Conservation (phyloP, 2,113 vertebrate genomes). For the Pygoscelis antarcticus region DNA sequence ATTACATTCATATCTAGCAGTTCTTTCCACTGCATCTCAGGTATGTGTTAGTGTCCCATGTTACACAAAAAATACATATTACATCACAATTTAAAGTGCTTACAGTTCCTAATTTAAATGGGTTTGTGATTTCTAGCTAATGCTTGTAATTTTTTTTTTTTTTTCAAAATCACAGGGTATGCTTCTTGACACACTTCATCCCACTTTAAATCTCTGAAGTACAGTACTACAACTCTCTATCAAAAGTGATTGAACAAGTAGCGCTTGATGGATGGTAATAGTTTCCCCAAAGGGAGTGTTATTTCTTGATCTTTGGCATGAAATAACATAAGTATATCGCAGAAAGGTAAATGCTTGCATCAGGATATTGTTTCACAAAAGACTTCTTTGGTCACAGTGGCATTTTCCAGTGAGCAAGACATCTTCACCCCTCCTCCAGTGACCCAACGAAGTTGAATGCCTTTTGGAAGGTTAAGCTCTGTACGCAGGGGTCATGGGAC, state of each 20-base stretch:
- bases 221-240: not conserved
- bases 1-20: not conserved
- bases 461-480: conserved; percentile 64
- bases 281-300: not conserved
- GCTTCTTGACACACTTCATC: not conserved
- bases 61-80: not conserved
- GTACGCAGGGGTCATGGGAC: conserved; percentile 48
- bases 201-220: not conserved
- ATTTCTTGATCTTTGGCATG: conserved; percentile 32
- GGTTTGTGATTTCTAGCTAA: not conserved
- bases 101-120: not conserved
- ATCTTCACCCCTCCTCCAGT: conserved; percentile 46
- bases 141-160: not conserved
- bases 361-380: conserved; percentile 2
- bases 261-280: not conserved
- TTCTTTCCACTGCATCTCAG: not conserved
- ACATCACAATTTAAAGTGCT: not conserved
- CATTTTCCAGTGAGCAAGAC: conserved; percentile 26
- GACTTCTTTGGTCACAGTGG: not conserved
- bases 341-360: conserved; percentile 5
- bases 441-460: not conserved
- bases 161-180: not conserved
- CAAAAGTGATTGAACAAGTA: not conserved
- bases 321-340: not conserved
- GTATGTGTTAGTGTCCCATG: not conserved